Base-by-base conservation (phyloP, 2,888 invertebrate genomes). In the Drosophila sordidula region DNA sequence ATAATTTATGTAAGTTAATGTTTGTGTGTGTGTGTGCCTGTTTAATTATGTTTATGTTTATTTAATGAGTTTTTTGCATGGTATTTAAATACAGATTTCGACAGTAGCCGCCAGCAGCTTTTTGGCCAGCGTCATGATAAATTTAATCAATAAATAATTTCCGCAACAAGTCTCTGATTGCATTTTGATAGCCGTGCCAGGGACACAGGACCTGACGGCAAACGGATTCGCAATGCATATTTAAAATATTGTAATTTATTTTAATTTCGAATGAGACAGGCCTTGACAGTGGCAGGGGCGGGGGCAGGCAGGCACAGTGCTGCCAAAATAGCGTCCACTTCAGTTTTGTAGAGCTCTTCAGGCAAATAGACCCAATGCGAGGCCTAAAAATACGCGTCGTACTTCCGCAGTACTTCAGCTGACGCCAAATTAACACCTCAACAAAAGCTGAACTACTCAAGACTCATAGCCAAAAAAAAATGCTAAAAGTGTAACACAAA, bases 111-210 rank as follows among this genome's bases (percentile, higher is more conserved):
- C 26, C n/a, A 36, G 18, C 38, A 42, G 18, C 41, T 51, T 52
- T 41, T 36, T 0, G 51, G 39, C 51, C 8, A 51, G 41, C 34
- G 12, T 16, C 41, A 49, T 29, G 12, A 51, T 49, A 51, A 71
- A 63, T 45, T 54, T 44, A 80, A 85, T 85, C 82, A 82, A 82
- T 83, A 85, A 72, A 68, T 78, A 70, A 82, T 80, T 78, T 83
- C 59, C 73, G 82, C 79, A 78, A 80, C 74, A 74, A 76, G 70
- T 78, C 68, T 44, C 54, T 69, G 75, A 75, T 75, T 65, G 64
- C 69, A 51, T 61, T 75, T 72, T 75, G 59, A 75, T 75, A 12
- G 64, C 61, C 14, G 29, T n/a, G 29, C 32, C 41, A 9, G 49
- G 22, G n/a, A 6, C 36, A 12, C n/a, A 34, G 47, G 41, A 59